Base-by-base conservation (phyloP, 2,113 vertebrate species). In the Isurus oxyrinchus region DNA sequence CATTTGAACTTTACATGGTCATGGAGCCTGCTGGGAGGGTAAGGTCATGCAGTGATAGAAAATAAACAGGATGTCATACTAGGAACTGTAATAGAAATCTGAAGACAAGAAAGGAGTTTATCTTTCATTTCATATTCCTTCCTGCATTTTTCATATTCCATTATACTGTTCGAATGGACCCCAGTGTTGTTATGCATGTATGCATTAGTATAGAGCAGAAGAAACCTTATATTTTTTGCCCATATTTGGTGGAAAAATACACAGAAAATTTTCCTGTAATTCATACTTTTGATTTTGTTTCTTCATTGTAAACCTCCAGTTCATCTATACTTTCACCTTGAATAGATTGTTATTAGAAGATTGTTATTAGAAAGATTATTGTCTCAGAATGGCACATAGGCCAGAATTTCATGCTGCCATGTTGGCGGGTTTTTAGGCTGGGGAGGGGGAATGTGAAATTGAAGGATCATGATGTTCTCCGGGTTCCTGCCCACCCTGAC, bases 21-120 rank as follows among this genome's bases (percentile, higher is more conserved):
- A 5, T 14, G 40, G 61, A 95, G 63, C 94, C 63, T 27, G 63
- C 40, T 95, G 94, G n/a, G 91, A 67, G 23, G 40, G 35, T 95
- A 49, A 95, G 63, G 63, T 67, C 93, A 67, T 10, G 3, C 61
- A 94, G 61, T 49, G 61, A 63, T 95, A n/a, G 94, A 66, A 95
- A 95, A 69, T 95, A 53, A 95, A 95, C 94, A 69, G 63, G 94
- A 69, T 69, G 40, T 95, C 94, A 27, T 27, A 53, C n/a, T 27
- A 14, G 63, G 40, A 95, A 49, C 55, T 67, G 94, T 27, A 69
- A 95, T 23, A 27, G 59, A 69, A 67, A 23, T 49, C 94, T 49
- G 40, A 95, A 27, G 63, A 23, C 21, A 95, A 27, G 35, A 69
- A 95, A 95, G 21, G 63, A 49, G 40, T 95, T 25, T 27, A 94